Base-by-base conservation (phyloP, 37 sponge, comb jelly and placozoan species). In the Ephydatia muelleri region DNA sequence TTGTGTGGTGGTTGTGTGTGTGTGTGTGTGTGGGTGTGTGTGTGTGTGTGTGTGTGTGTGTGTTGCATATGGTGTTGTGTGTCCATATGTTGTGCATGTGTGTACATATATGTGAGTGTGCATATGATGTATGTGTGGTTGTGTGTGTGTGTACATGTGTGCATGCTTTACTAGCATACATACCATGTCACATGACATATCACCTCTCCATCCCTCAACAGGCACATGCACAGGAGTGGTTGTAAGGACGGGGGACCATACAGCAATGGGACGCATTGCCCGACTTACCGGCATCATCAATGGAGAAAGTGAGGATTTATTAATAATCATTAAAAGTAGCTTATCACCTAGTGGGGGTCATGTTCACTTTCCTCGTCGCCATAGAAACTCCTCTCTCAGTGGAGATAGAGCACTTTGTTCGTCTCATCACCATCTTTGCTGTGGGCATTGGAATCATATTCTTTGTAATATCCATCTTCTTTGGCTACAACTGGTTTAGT, bases 261-360 rank as follows among this genome's bases (percentile, higher is more conserved):
- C 96, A 36, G 91, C 90, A 49, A 92, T 95, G 93, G 96, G 96
- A 31, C 82, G 93, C 33, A 95, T 95, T 74, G 96, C 96, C 30
- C 83, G 70, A 21, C 80, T 95, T n/a, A 93, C 96, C 30, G 76
- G 93, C 30, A 85, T 70, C 29, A 86, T 95, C 21, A 76, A 81
- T 27, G 80, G 79, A 74, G 91, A 90, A 34, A 40, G 95, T 91
- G 36, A 68, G 87, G 72, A 26, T 28, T 22, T 26, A 57, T 57
- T 57, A 57, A 57, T 57, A 21, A 11, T 11, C 16, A 57, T 57
- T 57, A 57, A 57, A 19, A 43, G n/a, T n/a, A n/a, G n/a, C n/a
- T 43, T 43, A 43, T 75, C 9, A 33, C 30, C 30, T 40, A 6
- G 3, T 38, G 33, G 75, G 6, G 29, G 30, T 5, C 3, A 35